Evolutionary conservation across 1,140 invertebrate genomes (phyloP).

Genomic region (Manduca sexta): DNA sequence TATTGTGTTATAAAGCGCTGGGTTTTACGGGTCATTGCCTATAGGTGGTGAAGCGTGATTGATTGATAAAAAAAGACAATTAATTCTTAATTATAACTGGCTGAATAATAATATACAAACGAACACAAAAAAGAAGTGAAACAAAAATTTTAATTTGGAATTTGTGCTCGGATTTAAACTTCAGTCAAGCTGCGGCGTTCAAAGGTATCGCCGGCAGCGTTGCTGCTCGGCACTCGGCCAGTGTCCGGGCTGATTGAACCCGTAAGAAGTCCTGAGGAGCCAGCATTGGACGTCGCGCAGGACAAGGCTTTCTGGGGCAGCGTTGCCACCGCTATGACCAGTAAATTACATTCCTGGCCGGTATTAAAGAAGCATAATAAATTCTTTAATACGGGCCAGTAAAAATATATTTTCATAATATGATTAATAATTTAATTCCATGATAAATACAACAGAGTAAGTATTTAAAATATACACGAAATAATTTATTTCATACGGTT

Average conservation of each 20-base stretch:
- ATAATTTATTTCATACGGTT: too few species aligned
- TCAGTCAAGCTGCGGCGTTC: constrained; percentile 60
- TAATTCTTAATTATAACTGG: not conserved
- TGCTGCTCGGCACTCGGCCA: constrained; percentile 62
- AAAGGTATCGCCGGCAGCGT: constrained; percentile 56
- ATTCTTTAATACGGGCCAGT: too few species aligned
- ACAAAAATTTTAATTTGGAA: not conserved
- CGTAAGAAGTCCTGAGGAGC: constrained; percentile 63
- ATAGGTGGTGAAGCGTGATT: too few species aligned
- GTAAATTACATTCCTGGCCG: constrained; percentile 24
- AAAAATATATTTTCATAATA: too few species aligned
- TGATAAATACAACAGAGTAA: too few species aligned
- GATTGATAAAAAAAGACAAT: too few species aligned
- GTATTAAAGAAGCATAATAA: too few species aligned
- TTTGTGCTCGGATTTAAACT: not conserved
- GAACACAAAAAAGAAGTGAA: not conserved
- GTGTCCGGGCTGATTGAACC: constrained; percentile 64
- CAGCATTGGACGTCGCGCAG: constrained; percentile 66
- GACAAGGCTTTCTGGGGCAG: constrained; percentile 69
- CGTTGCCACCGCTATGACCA: constrained; percentile 50
- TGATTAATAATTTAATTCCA: too few species aligned
- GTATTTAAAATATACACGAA: too few species aligned
- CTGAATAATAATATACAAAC: not conserved
- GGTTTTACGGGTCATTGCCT: too few species aligned
- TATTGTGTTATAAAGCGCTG: constrained; percentile 8